A percentile compares a stretch with the other conserved stretches of the same genome.
These are phyloP conservation scores for Nesometra sesokonis DNA, from an alignment of 35 echinoderm and acorn worm species.

Conservation along the genomic window DNA sequence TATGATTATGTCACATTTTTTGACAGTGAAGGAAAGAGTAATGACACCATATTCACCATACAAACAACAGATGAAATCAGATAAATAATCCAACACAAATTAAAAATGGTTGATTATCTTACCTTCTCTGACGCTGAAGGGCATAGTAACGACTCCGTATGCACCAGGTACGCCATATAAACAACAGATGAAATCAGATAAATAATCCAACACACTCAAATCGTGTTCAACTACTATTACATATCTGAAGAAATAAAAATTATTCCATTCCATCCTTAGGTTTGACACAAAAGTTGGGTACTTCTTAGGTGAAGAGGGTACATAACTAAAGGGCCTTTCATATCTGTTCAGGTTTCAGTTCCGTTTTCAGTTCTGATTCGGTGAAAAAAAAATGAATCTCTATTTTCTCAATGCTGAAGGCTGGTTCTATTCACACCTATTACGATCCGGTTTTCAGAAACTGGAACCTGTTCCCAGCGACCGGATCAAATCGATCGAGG, in stretches of 20 bases:
- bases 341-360: no score
- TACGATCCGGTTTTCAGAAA: no score
- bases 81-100: conserved; percentile 23
- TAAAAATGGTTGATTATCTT: background rate
- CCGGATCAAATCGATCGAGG: no score
- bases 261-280: no score
- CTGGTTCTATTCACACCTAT: no score
- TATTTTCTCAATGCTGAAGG: no score
- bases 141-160: conserved; percentile 95
- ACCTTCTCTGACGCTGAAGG: conserved; percentile 96
- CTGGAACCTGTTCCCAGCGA: no score
- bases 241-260: conserved; percentile 40
- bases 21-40: conserved; percentile 88
- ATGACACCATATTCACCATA: conserved; percentile 97
- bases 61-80: conserved; percentile 95
- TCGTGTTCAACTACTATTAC: conserved; percentile 98
- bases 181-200: conserved; percentile 96
- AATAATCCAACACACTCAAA: conserved; percentile 86
- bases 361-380: no score
- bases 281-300: background rate
- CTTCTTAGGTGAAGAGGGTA: no score
- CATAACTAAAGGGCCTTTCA: no score
- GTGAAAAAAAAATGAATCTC: no score
- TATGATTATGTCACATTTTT: conserved; percentile 46
- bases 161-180: conserved; percentile 93